phyloP scores from a whole-genome alignment of 2,797 vertebrate genomes.

The Selene dorsalis region DNA sequence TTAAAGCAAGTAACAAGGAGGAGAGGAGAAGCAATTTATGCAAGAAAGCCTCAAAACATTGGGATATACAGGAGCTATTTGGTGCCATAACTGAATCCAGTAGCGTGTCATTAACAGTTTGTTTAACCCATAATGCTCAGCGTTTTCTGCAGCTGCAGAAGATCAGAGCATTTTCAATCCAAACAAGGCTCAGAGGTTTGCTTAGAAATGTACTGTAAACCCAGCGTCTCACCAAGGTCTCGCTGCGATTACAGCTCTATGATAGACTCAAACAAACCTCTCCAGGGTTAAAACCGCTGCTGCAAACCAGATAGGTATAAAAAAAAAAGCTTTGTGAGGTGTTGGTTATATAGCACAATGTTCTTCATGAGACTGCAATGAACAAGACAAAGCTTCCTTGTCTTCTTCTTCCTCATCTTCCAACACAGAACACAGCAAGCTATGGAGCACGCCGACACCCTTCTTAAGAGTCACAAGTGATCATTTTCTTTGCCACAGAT shows the following conservation, averaged over 20 bases:
- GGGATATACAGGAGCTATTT: background rate
- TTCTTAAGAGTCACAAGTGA: background rate
- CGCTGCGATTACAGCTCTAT: conserved; percentile 8
- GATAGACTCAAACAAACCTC: conserved; percentile 28
- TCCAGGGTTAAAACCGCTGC: conserved; percentile 22
- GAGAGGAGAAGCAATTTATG: background rate
- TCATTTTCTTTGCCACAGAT: conserved; percentile 7
- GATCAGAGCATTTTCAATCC: conserved; percentile 5
- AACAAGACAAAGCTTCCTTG: background rate
- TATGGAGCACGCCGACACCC: background rate
- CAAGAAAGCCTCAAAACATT: background rate
- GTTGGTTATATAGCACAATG: background rate
- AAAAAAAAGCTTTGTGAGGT: conserved; percentile 32
- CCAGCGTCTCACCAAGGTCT: conserved; percentile 22
- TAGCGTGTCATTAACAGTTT: conserved; percentile 15
- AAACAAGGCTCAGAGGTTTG: conserved; percentile 6
- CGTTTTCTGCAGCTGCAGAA: background rate
- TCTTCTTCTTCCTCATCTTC: background rate
- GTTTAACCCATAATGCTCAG: conserved; percentile 13
- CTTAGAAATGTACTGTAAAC: conserved; percentile 6
- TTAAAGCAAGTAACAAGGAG: conserved; percentile 6
- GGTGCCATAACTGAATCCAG: background rate
- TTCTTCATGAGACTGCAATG: background rate
- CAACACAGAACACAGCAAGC: background rate
- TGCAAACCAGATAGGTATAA: conserved; percentile 34